Conservation (phyloP, 2,797 vertebrate genomes). For the Molossus alvarezi region DNA sequence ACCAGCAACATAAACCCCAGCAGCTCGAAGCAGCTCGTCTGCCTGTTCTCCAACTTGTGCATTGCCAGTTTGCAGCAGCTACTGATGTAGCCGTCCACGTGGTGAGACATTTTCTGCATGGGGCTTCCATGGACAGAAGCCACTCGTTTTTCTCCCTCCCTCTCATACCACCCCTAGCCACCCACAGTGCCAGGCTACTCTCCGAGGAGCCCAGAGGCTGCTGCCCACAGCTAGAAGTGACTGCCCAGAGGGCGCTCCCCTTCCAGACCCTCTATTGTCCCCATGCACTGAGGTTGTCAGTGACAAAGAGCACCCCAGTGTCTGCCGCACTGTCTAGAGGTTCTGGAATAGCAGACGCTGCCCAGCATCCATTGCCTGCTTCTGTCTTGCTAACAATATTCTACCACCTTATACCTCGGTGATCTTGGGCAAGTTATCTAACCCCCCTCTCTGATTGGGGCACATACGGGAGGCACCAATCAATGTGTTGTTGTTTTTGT, state of each 20-base stretch:
- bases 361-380: neutral
- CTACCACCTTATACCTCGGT: neutral
- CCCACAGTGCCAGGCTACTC: neutral
- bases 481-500: too few relatives aligned
- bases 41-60: neutral
- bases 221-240: neutral
- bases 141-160: neutral
- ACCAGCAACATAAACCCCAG: neutral
- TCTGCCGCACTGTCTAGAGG: neutral
- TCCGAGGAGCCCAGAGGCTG: neutral
- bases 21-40: neutral
- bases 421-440: neutral
- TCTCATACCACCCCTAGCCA: neutral
- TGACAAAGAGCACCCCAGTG: neutral
- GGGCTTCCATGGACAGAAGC: neutral
- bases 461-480: too few relatives aligned
- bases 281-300: too few relatives aligned
- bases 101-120: too few relatives aligned
- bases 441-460: neutral
- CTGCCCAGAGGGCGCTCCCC: neutral
- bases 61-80: too few relatives aligned
- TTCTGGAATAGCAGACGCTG: neutral
- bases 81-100: fast-evolving
- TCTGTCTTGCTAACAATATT: neutral
- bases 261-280: neutral